These are phyloP conservation scores for Leucoma salicis DNA, from an alignment of 2,888 invertebrate species.

Conservation along the genomic window DNA sequence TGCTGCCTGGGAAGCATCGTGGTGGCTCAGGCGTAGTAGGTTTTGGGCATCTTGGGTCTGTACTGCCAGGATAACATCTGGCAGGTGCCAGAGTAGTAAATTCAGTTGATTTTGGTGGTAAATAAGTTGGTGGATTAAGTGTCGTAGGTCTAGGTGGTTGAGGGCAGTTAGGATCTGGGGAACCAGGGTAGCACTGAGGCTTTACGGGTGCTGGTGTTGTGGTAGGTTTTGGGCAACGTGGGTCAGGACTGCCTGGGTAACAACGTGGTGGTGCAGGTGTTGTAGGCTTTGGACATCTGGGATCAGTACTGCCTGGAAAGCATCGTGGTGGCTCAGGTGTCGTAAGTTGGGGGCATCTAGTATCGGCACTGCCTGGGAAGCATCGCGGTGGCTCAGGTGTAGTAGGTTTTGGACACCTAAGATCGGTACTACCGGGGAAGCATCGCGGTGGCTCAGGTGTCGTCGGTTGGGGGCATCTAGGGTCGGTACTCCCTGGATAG, in stretches of 20 bases:
- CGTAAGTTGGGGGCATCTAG: conserved; percentile 29
- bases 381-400: conserved; percentile 33
- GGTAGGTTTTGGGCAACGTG: conserved; percentile 32
- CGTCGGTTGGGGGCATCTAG: conserved; percentile 4
- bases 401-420: conserved; percentile 20
- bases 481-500: background rate
- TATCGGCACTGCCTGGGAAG: conserved; percentile 31
- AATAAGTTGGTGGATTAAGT: conserved; percentile 32
- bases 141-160: conserved; percentile 31
- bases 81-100: conserved; percentile 41
- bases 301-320: conserved; percentile 35
- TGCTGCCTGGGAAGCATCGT: conserved; percentile 34
- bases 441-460: conserved; percentile 21
- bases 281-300: conserved; percentile 22
- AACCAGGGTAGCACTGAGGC: conserved; percentile 33
- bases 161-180: conserved; percentile 44
- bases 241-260: conserved; percentile 50
- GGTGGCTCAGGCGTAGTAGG: conserved; percentile 40
- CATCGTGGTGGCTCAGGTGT: conserved; percentile 25
- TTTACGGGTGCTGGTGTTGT: conserved; percentile 24
- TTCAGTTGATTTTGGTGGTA: conserved; percentile 24
- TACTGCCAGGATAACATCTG: conserved; percentile 38
- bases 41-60: conserved; percentile 38
- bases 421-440: conserved; percentile 26
- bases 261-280: conserved; percentile 30